Evolutionary conservation across 2,888 invertebrate genomes (phyloP), one percentile per base, ranked within the genome.

Genomic region (Mythimna vitellina): DNA sequence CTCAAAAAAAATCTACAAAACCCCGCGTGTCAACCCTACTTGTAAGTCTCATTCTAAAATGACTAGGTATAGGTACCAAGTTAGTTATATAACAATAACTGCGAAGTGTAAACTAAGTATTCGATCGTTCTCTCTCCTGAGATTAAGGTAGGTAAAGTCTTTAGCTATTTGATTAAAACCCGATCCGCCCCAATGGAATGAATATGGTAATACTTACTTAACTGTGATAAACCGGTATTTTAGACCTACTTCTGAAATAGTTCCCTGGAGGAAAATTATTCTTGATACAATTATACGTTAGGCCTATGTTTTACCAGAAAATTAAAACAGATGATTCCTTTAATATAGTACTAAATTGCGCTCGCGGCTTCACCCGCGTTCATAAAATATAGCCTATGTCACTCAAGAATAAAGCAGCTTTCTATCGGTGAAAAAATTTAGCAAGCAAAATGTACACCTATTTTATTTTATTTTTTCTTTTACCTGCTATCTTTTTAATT

Each of bases 161-260:
- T 22, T 25, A 60, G 29, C 61, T 35, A 68, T 42, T 56, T 54
- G 49, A 69, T 76, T 56, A 61, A 76, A 78, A 78, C 54, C 25
- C 12, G 49, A 54, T 32, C 60, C 49, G 35, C 20, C 53, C 54
- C 38, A 8, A 54, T 14, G 53, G 58, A 70, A 64, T 35, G 38
- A 70, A 51, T 61, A 78, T 78, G 78, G 49, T 64, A 71, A 76
- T 78, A 78, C 60, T 70, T 49, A 20, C 49, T 17, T 67, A 76
- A 76, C 64, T 60, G 58, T 71, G 29, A 71, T 70, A 70, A 53
- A 77, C 58, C 17, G 42, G 46, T 77, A 57, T 49, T 77, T 60
- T 70, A 70, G 17, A n/a, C 53, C 58, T 76, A 78, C 49, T 64
- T 64, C 17, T 70, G 49, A 12, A 78, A 78, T 60, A 42, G 76